phyloP scores from a whole-genome alignment of 2,888 invertebrate species.

The Scotopteryx bipunctaria region DNA sequence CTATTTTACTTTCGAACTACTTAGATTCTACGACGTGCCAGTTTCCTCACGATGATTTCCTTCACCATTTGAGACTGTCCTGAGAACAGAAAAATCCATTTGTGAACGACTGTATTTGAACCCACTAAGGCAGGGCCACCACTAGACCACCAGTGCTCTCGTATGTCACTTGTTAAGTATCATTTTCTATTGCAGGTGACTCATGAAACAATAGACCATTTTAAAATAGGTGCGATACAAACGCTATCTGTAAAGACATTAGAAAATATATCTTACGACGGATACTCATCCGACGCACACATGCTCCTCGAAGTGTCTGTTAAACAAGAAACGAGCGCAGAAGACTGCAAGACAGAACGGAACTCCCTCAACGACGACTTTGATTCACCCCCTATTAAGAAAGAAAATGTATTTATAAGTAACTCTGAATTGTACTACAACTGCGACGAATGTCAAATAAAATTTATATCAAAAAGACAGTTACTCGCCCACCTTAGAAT shows the following conservation, averaged over 20 bases:
- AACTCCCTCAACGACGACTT: background rate
- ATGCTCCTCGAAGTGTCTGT: background rate
- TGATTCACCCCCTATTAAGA: background rate
- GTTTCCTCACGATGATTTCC: too few species aligned
- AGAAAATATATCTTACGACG: background rate
- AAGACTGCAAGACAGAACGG: background rate
- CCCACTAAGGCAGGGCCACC: too few species aligned
- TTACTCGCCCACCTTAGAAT: slow-evolving; percentile 1
- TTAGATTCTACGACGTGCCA: too few species aligned
- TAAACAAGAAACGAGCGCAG: background rate
- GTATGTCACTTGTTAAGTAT: background rate
- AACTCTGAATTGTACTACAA: background rate
- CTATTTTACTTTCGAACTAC: too few species aligned
- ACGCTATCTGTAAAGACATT: background rate
- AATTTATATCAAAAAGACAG: background rate
- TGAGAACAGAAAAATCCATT: too few species aligned
- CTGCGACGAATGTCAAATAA: slow-evolving; percentile 7
- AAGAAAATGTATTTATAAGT: background rate
- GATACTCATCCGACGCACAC: background rate
- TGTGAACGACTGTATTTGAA: too few species aligned
- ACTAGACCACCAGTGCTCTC: too few species aligned
- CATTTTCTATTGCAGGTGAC: slow-evolving; percentile 4
- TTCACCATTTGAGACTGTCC: too few species aligned
- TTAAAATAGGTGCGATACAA: background rate
- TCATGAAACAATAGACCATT: background rate